Conservation (phyloP, 1,140 invertebrate species). For the Kradibia gibbosae region DNA sequence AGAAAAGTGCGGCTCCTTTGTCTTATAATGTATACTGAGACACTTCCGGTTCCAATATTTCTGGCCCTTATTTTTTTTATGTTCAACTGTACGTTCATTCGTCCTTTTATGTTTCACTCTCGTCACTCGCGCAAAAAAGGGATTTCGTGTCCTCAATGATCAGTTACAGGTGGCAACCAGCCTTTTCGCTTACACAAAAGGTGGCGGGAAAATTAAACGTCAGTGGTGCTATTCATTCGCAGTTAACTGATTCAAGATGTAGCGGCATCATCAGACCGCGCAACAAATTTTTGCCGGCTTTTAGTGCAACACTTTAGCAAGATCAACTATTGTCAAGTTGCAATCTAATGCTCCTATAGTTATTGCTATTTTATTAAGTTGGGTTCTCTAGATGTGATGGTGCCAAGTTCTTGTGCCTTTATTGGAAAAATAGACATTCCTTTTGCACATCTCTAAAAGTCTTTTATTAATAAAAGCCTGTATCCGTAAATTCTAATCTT, state of each 20-base stretch:
- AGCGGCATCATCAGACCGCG: too few relatives aligned
- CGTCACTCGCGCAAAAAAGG: neutral
- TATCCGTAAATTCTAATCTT: too few relatives aligned
- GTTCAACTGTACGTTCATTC: neutral
- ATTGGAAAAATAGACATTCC: too few relatives aligned
- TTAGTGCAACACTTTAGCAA: too few relatives aligned
- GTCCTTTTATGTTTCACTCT: neutral
- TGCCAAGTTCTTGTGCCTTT: too few relatives aligned
- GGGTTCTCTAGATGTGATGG: too few relatives aligned
- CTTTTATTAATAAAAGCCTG: too few relatives aligned
- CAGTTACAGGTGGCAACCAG: neutral
- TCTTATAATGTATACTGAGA: neutral
- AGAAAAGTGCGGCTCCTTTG: neutral
- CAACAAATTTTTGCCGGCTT: too few relatives aligned
- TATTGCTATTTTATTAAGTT: too few relatives aligned
- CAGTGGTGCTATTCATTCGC: slow-evolving; percentile 44
- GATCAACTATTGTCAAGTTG: too few relatives aligned
- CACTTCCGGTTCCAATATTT: neutral
- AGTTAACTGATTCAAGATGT: slow-evolving; percentile 37
- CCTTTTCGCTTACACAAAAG: neutral
- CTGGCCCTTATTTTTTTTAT: neutral
- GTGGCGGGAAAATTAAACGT: slow-evolving; percentile 41
- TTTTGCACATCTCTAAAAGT: too few relatives aligned
- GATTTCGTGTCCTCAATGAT: neutral
- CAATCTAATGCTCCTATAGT: too few relatives aligned